A percentile compares a stretch with the other conserved stretches of the same genome.
Evolutionary conservation across 2,797 vertebrate genomes (phyloP).

Genomic region (Pipistrellus pipistrellus): DNA sequence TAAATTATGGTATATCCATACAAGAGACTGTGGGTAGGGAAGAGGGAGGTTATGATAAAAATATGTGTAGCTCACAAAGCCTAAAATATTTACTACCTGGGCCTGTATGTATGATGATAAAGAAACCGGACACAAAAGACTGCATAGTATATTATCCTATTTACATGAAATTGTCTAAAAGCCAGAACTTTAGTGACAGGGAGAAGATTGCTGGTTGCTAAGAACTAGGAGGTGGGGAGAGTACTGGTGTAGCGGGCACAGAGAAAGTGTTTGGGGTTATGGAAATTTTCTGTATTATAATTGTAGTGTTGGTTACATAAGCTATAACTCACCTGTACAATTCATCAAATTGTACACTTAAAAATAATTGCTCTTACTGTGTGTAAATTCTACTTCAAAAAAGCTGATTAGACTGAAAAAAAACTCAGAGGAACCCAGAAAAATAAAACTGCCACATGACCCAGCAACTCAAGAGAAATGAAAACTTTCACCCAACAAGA

Average conservation of each 20-base stretch:
- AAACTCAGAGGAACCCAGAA: slow-evolving; percentile 24
- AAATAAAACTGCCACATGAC: neutral
- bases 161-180: neutral
- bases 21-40: accelerated
- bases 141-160: neutral
- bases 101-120: neutral
- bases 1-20: accelerated
- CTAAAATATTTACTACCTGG: neutral
- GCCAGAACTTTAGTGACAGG: neutral
- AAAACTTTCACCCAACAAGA: neutral
- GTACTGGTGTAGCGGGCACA: neutral
- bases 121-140: slow-evolving; percentile 21
- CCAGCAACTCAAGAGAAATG: neutral
- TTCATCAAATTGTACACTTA: neutral
- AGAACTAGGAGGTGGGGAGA: neutral
- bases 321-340: neutral
- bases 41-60: neutral
- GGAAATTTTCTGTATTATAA: neutral
- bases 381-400: slow-evolving; percentile 15
- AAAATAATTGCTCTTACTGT: neutral
- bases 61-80: neutral
- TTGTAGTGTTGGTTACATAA: neutral
- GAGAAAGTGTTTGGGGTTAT: neutral
- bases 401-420: neutral
- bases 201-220: neutral